Percentiles rank a stretch among this genome's conserved stretches.
Conservation (phyloP, 2,113 vertebrate genomes). For the Albula glossodonta region DNA sequence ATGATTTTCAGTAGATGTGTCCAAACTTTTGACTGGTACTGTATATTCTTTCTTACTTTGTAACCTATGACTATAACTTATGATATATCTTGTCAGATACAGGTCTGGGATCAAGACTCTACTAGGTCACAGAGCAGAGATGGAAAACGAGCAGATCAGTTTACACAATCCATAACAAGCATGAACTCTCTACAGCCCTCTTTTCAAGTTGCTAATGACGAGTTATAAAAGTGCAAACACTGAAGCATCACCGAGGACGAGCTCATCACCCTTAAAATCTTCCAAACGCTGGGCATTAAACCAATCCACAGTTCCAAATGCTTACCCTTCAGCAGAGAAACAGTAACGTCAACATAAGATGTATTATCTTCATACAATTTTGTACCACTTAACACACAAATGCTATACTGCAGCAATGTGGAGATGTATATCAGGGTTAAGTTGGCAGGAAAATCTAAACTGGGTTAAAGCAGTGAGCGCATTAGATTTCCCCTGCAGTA, state of each 20-base stretch:
- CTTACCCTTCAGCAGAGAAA: neutral
- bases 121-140: too few relatives aligned
- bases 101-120: too few relatives aligned
- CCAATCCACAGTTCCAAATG: neutral
- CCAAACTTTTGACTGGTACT: too few relatives aligned
- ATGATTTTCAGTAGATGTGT: too few relatives aligned
- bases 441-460: slow-evolving; percentile 36
- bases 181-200: neutral
- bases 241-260: neutral
- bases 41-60: too few relatives aligned
- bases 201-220: neutral
- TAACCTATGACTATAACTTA: too few relatives aligned
- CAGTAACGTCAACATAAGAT: neutral
- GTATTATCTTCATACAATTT: neutral
- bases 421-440: slow-evolving; percentile 29
- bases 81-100: too few relatives aligned
- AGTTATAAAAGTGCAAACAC: neutral
- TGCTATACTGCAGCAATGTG: neutral
- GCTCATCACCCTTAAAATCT: neutral
- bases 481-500: slow-evolving; percentile 49
- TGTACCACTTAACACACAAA: neutral
- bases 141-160: too few relatives aligned
- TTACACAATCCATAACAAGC: too few relatives aligned
- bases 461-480: slow-evolving; percentile 43
- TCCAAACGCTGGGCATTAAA: neutral